Conservation (phyloP, 2,797 vertebrate genomes). For the Austrolebias charrua region DNA sequence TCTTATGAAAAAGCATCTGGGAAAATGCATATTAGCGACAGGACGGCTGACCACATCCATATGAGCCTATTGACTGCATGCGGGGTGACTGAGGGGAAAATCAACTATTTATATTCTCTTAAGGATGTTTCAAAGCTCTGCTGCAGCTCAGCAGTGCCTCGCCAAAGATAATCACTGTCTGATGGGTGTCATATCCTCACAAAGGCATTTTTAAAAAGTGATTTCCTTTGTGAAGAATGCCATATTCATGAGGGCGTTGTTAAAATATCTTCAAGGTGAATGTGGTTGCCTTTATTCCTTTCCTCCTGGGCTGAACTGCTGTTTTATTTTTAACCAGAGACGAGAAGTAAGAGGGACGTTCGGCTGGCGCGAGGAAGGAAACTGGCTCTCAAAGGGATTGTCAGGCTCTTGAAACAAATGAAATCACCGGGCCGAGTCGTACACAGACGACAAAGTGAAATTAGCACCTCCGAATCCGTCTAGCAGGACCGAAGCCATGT, state of each 20-base stretch:
- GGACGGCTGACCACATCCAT: conserved; percentile 39
- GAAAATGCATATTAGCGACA: conserved; percentile 31
- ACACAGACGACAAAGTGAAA: conserved; percentile 3
- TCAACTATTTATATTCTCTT: conserved; percentile 75
- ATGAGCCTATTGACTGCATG: conserved; percentile 61
- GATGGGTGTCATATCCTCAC: conserved; percentile 35
- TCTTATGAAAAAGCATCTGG: conserved; percentile 24
- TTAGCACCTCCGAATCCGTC: conserved; percentile 10
- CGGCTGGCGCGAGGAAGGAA: conserved; percentile 16
- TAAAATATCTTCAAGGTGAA: conserved; percentile 41
- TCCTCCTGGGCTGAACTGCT: not conserved
- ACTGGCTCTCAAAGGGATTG: conserved; percentile 43
- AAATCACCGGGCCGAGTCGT: conserved; percentile 30
- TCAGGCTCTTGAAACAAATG: conserved; percentile 44
- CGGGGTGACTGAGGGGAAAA: conserved; percentile 46
- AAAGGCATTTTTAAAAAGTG: conserved; percentile 16
- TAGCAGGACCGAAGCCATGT: conserved; percentile 8
- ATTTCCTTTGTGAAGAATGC: conserved; percentile 10
- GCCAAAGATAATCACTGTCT: conserved; percentile 61
- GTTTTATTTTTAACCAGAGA: conserved; percentile 46
- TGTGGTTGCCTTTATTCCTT: conserved; percentile 25
- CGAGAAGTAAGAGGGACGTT: conserved; percentile 25
- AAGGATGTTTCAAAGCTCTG: conserved; percentile 74
- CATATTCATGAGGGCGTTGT: conserved; percentile 26
- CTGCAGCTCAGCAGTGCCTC: conserved; percentile 46